phyloP scores from a whole-genome alignment of 30 jellyfish, hydroid and myxozoan genomes.

The Cassiopea xamachana region DNA sequence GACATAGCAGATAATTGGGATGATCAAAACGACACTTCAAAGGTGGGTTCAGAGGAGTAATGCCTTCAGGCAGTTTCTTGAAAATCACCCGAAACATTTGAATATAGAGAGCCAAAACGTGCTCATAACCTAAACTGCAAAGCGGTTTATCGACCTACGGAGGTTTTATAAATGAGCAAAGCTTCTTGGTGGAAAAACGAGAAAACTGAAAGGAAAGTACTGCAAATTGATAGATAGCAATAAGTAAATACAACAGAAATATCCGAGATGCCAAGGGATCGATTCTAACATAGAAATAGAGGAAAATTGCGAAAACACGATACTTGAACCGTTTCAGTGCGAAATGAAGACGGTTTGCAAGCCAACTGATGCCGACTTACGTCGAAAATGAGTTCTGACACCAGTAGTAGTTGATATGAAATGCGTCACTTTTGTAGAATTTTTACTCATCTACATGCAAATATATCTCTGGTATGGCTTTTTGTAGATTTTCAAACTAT shows the following conservation, averaged over 20 bases:
- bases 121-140: conserved; percentile 45
- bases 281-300: not conserved
- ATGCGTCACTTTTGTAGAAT: not conserved
- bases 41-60: conserved; percentile 84
- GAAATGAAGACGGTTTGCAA: not conserved
- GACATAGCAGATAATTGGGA: conserved; percentile 96
- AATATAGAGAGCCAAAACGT: conserved; percentile 54
- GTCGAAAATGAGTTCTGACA: not conserved
- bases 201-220: conserved; percentile 1
- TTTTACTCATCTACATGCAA: not conserved
- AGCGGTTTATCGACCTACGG: not conserved
- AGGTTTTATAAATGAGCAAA: conserved; percentile 8
- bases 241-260: conserved; percentile 4
- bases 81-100: conserved; percentile 54
- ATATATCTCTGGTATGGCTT: not conserved
- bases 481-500: not conserved
- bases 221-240: not conserved
- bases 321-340: not conserved
- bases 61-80: conserved; percentile 30
- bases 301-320: not conserved
- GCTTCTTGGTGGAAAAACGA: conserved; percentile 24
- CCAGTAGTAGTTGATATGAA: too few relatives aligned
- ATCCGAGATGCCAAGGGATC: not conserved
- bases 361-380: not conserved
- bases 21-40: conserved; percentile 85